A percentile compares a stretch with the other conserved stretches of the same genome.
Evolutionary conservation across 1,140 invertebrate species (phyloP).

Genomic region (Drosophila persimilis): DNA sequence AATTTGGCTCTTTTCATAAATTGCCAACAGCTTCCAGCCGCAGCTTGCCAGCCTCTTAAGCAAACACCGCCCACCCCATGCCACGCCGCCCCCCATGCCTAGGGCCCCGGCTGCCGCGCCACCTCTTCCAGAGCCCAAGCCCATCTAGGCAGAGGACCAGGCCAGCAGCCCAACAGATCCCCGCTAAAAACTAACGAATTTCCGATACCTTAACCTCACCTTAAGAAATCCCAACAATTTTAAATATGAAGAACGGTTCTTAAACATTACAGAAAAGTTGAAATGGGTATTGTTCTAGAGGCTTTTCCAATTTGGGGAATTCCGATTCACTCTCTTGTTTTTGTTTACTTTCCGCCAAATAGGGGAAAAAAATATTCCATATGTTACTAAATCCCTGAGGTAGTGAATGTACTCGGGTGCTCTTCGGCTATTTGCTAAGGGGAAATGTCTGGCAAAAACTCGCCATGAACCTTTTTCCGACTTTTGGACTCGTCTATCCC

Average conservation of each 20-base stretch:
- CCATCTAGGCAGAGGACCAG: too few relatives aligned
- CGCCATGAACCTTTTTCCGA: constrained; percentile 64
- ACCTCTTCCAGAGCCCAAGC: constrained; percentile 6
- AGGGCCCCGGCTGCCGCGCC: neutral
- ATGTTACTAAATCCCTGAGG: neutral
- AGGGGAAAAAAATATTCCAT: too few relatives aligned
- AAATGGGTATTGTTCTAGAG: too few relatives aligned
- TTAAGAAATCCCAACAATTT: too few relatives aligned
- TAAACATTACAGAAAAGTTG: too few relatives aligned
- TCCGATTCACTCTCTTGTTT: too few relatives aligned
- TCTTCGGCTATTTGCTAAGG: constrained; percentile 3
- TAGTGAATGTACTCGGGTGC: neutral
- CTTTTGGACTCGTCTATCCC: constrained; percentile 45
- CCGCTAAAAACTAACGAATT: constrained; percentile 15
- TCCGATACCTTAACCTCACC: neutral
- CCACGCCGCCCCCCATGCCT: neutral
- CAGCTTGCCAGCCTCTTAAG: constrained; percentile 49
- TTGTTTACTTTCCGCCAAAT: too few relatives aligned
- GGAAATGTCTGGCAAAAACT: constrained; percentile 37
- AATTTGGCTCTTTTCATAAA: constrained; percentile 83
- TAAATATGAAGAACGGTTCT: too few relatives aligned
- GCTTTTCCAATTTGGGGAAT: too few relatives aligned
- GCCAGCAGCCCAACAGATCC: constrained; percentile 30
- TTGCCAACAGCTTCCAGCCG: constrained; percentile 78
- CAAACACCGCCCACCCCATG: neutral